Conservation (phyloP, 2,888 invertebrate genomes). For the Drosophila diplacantha region DNA sequence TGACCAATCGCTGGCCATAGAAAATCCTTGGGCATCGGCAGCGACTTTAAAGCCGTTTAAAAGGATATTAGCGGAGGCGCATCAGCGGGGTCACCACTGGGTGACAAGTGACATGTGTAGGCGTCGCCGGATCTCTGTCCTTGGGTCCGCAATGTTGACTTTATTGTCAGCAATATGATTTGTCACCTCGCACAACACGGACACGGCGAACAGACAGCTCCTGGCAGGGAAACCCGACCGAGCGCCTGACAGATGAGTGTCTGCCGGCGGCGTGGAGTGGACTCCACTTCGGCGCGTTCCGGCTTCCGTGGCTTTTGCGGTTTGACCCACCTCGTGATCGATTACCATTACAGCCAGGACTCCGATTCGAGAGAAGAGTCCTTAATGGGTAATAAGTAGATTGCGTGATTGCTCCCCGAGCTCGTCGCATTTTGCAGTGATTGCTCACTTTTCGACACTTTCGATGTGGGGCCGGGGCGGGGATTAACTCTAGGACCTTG, state of each 20-base stretch:
- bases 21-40: conserved; percentile 31
- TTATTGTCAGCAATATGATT: conserved; percentile 71
- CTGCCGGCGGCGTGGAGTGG: conserved; percentile 16
- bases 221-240: conserved; percentile 11
- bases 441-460: conserved; percentile 71
- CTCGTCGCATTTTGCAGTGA: conserved; percentile 66
- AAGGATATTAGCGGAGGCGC: conserved; percentile 46
- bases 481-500: conserved; percentile 38
- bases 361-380: conserved; percentile 30
- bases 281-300: conserved; percentile 5
- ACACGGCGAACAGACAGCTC: conserved; percentile 14
- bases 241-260: conserved; percentile 36
- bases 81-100: conserved; percentile 8
- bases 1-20: conserved; percentile 42
- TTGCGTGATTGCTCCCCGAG: conserved; percentile 66
- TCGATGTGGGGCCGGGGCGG: conserved; percentile 36
- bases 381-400: conserved; percentile 75
- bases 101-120: conserved; percentile 43
- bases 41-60: conserved; percentile 47
- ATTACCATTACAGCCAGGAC: conserved; percentile 62
- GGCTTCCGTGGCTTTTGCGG: conserved; percentile 30
- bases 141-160: conserved; percentile 58
- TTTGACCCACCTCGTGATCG: conserved; percentile 60
- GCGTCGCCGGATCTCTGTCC: conserved; percentile 34
- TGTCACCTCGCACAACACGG: conserved; percentile 57